Conservation (phyloP, 2,888 invertebrate species). For the Pyrochroa serraticornis region DNA sequence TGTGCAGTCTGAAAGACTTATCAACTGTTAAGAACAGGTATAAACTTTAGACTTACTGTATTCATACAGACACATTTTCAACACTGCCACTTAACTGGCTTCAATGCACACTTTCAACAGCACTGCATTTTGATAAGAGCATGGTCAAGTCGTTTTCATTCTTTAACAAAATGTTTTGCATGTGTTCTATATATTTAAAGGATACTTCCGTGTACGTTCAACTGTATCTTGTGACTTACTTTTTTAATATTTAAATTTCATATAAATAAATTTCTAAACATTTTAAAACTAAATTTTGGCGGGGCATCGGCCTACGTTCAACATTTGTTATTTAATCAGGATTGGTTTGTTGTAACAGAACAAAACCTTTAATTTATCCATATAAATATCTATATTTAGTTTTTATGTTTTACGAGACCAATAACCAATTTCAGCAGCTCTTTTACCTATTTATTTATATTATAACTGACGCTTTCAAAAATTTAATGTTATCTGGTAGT, state of each 20-base stretch:
- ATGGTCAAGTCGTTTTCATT: slow-evolving; percentile 23
- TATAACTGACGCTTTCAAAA: too few relatives aligned
- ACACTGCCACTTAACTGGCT: slow-evolving; percentile 43
- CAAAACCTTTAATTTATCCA: too few relatives aligned
- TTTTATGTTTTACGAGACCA: too few relatives aligned
- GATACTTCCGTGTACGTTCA: neutral
- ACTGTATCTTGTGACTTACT: neutral
- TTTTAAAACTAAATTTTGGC: too few relatives aligned
- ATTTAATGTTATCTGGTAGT: too few relatives aligned
- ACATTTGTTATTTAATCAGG: slow-evolving; percentile 15
- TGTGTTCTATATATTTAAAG: slow-evolving; percentile 14
- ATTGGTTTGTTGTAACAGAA: neutral
- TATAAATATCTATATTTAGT: too few relatives aligned
- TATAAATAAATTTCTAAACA: too few relatives aligned
- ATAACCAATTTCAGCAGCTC: too few relatives aligned
- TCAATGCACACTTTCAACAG: slow-evolving; percentile 49
- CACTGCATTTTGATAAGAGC: slow-evolving; percentile 47
- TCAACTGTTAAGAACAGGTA: slow-evolving; percentile 35
- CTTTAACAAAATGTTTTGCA: slow-evolving; percentile 20
- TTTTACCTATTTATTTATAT: too few relatives aligned
- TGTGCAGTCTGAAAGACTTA: slow-evolving; percentile 38
- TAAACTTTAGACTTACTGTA: slow-evolving; percentile 26
- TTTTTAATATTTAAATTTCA: neutral
- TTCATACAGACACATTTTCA: slow-evolving; percentile 32
- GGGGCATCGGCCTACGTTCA: slow-evolving; percentile 18